A percentile compares a stretch with the other conserved stretches of the same genome.
Evolutionary conservation across 2,113 vertebrate genomes (phyloP).

Genomic region (Pelusios castaneus): DNA sequence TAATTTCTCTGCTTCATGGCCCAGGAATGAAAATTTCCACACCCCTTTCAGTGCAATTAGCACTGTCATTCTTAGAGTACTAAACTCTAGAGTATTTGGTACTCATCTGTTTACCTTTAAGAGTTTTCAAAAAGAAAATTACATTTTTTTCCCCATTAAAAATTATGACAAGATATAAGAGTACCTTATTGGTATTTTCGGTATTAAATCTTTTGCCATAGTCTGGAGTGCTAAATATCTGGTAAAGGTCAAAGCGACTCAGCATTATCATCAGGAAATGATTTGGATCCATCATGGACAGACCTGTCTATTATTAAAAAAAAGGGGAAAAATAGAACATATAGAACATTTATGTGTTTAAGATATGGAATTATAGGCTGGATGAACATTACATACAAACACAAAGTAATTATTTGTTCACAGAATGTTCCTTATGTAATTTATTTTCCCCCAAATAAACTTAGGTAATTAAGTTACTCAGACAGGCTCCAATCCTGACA

Average conservation of each 20-base stretch:
- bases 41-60: not conserved
- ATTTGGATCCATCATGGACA: constrained; percentile 99
- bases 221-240: constrained; percentile 93
- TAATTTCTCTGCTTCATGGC: not conserved
- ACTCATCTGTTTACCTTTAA: not conserved
- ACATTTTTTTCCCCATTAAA: not conserved
- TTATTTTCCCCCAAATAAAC: not conserved
- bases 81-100: not conserved
- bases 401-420: not conserved
- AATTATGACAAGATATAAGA: not conserved
- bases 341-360: not conserved
- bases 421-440: not conserved
- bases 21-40: not conserved
- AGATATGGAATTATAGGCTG: not conserved
- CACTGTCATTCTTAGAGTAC: not conserved
- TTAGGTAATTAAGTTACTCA: not conserved
- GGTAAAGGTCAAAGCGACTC: constrained; percentile 95
- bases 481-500: not conserved
- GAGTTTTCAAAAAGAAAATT: not conserved
- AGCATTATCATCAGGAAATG: constrained; percentile 98
- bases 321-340: not conserved
- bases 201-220: constrained; percentile 90
- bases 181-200: constrained; percentile 92
- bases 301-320: constrained; percentile 85
- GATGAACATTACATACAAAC: not conserved